phyloP scores from a whole-genome alignment of 37 sponge, comb jelly and placozoan species.

The Cliona cf. orientalis region DNA sequence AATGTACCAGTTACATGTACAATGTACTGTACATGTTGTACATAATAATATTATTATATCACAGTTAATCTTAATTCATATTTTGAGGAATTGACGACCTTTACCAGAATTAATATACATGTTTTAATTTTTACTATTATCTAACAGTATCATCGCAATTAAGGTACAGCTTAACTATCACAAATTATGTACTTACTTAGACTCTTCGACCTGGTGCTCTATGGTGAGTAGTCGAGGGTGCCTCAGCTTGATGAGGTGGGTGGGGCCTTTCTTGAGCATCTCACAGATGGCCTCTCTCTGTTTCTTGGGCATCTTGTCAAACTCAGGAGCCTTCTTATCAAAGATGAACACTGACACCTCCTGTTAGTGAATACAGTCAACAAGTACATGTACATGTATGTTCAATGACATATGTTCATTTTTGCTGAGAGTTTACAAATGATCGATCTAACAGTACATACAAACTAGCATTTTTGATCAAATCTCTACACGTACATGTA shows the following conservation, averaged over 20 bases:
- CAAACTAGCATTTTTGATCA: neutral
- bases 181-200: conserved; percentile 56
- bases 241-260: conserved; percentile 61
- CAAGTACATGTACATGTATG: neutral
- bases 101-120: no score
- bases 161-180: neutral
- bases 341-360: conserved; percentile 77
- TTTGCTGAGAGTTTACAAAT: no score
- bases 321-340: conserved; percentile 65
- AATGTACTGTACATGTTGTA: no score
- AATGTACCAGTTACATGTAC: no score
- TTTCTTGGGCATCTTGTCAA: conserved; percentile 78
- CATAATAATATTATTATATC: no score
- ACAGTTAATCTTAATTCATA: no score
- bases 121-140: no score
- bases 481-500: neutral
- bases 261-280: conserved; percentile 68
- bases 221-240: conserved; percentile 83
- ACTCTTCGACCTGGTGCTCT: conserved; percentile 84
- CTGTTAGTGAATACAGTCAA: conserved; percentile 15
- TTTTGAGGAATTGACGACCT: no score
- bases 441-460: neutral
- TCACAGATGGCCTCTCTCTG: conserved; percentile 63
- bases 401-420: neutral
- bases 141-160: no score